Evolutionary conservation across 1,140 invertebrate genomes (phyloP), one percentile per base, ranked within the genome.

Genomic region (Hydropsyche tenuis): DNA sequence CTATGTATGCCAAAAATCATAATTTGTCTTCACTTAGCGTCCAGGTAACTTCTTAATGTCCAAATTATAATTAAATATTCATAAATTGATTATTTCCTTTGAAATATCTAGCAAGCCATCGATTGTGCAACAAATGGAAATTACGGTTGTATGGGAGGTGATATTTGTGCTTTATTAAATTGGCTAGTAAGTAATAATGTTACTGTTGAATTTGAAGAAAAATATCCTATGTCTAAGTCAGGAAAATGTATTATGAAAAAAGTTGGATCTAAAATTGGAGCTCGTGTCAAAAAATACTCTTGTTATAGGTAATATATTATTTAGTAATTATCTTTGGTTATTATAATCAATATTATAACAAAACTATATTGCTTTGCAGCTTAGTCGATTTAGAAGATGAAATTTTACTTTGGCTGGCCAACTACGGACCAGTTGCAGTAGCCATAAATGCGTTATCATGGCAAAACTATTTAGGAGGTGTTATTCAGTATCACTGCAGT

Each of bases 381-480:
- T 89, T 90, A 69, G 85, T 90, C 2, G 86, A 86, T 11, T 79
- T 86, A 0, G 94, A 96, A 82, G 84, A 91, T 43, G 80, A 87
- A 65, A 87, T 96, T 23, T 75, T 95, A 45, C 75, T 83, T 63
- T 77, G 86, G 4, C 77, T 96, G 25, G 90, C 88, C 6, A 85
- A 80, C 46, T 88, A 91, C 79, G 94, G 94, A 1, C 94, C 94
- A 0, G 87, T 96, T 0, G 87, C 90, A 0, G 93, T 89, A 0
- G 92, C 92, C 0, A 91, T 96, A 0, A 95, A 96, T 84, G 94
- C 93, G 0, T 85, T 91, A 12, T 90, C 90, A 1, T 96, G 95
- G 95, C 92, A 95, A 80, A 91, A 94, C 81, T 96, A 96, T 81
- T 85, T 95, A 6, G 93, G 93, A 0, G 95, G 94, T 0, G 88